Base-by-base conservation (phyloP, 2,113 vertebrate genomes). In the Ophthalmolycus amberensis region DNA sequence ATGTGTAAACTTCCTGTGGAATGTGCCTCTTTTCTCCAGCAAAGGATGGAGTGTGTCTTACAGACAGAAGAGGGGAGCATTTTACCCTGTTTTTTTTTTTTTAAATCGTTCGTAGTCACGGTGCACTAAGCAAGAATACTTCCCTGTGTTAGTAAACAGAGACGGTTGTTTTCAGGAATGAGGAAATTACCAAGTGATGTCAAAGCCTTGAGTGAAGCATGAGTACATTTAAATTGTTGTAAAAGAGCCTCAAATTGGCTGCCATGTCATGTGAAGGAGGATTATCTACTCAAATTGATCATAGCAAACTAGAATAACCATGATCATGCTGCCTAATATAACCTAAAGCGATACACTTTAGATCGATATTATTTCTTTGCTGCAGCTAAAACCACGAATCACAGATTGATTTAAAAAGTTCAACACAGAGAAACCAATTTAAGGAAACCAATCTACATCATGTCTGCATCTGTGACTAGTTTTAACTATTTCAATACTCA, bases 1-100 rank as follows among this genome's bases (percentile, higher is more conserved):
- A 85, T 20, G 84, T 63, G 79, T 92, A 94, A 94, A 94, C 94
- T 94, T 95, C 94, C 94, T 87, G 85, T 90, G 92, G 91, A 93
- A 93, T 93, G 90, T 69, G 68, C 48, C 77, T 90, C 68, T 75
- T 81, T 88, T 84, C 88, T 91, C 38, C n/a, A 46, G 66, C 69
- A 42, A 83, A 87, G 87, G 91, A 88, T 88, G 90, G 88, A 90
- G 83, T 85, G 78, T 84, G 56, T 77, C 54, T 71, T 66, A 77
- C 48, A 70, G 77, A 90, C 90, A 86, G 83, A 86, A 88, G 86
- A 89, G 85, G 86, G 83, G 72, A 86, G 83, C 80, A 85, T 88
- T 85, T 83, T 72, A 83, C 74, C 69, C 75, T 44, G 10, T 62
- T 79, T 77, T 58, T 75, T 59, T 85, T 8, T 25, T 12, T 11